phyloP scores from a whole-genome alignment of 2,888 invertebrate genomes.

The Agonopterix heracliana region DNA sequence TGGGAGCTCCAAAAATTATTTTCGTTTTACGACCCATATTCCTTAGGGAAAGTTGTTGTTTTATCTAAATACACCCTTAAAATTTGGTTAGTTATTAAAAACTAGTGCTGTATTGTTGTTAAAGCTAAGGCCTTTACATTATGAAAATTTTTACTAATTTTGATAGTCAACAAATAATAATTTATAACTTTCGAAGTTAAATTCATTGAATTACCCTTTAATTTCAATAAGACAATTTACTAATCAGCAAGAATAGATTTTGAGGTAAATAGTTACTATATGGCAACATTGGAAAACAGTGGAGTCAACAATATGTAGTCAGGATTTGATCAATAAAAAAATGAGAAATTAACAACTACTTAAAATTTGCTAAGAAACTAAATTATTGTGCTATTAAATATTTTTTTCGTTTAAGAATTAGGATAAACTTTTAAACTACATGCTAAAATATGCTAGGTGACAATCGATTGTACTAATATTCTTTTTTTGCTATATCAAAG shows the following conservation, averaged over 20 bases:
- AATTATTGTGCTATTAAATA: constrained; percentile 41
- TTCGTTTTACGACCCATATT: too few species aligned
- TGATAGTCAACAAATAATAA: too few species aligned
- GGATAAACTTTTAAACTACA: constrained; percentile 37
- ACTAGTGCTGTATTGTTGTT: too few species aligned
- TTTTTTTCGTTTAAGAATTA: constrained; percentile 16
- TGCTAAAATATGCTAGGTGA: constrained; percentile 43
- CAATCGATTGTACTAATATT: constrained; percentile 62
- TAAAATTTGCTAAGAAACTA: constrained; percentile 46
- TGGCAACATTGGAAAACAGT: constrained; percentile 63
- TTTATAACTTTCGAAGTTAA: too few species aligned
- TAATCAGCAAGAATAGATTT: constrained; percentile 26
- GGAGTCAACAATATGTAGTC: constrained; percentile 17
- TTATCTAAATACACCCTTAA: too few species aligned
- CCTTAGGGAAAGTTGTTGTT: too few species aligned
- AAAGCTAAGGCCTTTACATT: too few species aligned
- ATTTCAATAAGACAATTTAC: neutral
- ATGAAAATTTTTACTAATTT: too few species aligned
- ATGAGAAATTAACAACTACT: constrained; percentile 39
- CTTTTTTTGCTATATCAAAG: constrained; percentile 30
- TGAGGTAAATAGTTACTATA: constrained; percentile 68
- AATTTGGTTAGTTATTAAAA: too few species aligned
- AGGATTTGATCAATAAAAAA: constrained; percentile 12
- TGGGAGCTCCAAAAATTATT: too few species aligned
- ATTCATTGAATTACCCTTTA: too few species aligned